Evolutionary conservation across 2,888 invertebrate genomes (phyloP), one percentile per base, ranked within the genome.

Genomic region (Epinotia bilunana): DNA sequence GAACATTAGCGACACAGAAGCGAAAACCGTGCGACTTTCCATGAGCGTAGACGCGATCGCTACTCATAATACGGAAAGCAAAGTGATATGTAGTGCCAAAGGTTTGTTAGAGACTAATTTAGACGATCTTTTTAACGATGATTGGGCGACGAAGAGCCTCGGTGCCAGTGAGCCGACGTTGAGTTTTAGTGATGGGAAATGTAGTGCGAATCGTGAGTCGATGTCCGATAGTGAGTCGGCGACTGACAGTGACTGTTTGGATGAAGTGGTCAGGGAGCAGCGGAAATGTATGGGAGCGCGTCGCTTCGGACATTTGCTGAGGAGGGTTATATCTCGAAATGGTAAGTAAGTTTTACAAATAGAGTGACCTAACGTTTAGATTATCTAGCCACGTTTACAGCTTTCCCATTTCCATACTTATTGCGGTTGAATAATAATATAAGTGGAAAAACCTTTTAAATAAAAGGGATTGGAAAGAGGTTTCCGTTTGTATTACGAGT

Each of bases 31-130:
- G 65, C 85, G 84, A 81, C 88, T 91, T 55, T 93, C 93, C 33
- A 91, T 83, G 78, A 93, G 94, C 85, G 91, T 92, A 62, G 93
- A 93, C 80, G 89, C 91, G 72, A 90, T 93, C 77, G 83, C 88
- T 76, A 84, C 85, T 76, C 88, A 86, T 79, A 89, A 87, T 85
- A 84, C 86, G 84, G 90, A 90, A 87, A 88, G 87, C 85, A 92
- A 91, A 90, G 94, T 94, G 90, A 92, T 93, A 91, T 90, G 91
- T 83, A 94, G 93, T 93, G 92, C 94, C 93, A 94, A 94, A 93
- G 94, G 94, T 90, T 90, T 94, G 87, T 89, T 94, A 92, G 94
- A 94, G 88, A 94, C 94, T 80, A 93, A 94, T 90, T 87, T 94
- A 87, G 94, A 94, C 82, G 94, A 93, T 84, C 83, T 94, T 80